These are phyloP conservation scores for Piezodorus guildinii DNA, from an alignment of 1,140 invertebrate species.

Conservation along the genomic window DNA sequence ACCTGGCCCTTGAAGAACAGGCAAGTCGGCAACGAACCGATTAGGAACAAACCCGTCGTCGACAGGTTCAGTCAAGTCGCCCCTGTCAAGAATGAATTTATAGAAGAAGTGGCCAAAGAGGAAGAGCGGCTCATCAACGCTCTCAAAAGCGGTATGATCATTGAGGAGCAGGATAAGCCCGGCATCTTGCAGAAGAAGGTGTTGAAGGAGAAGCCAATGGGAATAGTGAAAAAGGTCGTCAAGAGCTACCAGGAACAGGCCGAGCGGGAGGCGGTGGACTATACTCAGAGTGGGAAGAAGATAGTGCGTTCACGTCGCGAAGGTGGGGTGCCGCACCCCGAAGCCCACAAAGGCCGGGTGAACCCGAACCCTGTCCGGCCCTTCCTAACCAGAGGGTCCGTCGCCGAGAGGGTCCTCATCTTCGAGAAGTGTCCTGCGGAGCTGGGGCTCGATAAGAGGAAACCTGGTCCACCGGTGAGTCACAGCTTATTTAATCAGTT, in stretches of 20 bases:
- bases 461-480: constrained; percentile 39
- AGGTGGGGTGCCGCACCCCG: constrained; percentile 23
- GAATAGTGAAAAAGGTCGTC: constrained; percentile 27
- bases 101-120: constrained; percentile 58
- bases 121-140: constrained; percentile 68
- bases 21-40: constrained; percentile 18
- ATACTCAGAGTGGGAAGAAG: constrained; percentile 25
- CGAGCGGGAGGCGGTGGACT: constrained; percentile 3
- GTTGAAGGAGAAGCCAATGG: constrained; percentile 34
- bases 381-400: constrained; percentile 77
- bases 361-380: constrained; percentile 56
- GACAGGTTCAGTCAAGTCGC: background rate
- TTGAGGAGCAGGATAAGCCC: constrained; percentile 41
- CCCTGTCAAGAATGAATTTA: constrained; percentile 30
- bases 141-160: constrained; percentile 57
- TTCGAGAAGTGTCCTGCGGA: constrained; percentile 84
- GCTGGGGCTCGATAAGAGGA: constrained; percentile 53
- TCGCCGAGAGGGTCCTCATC: constrained; percentile 79
- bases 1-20: constrained; percentile 53
- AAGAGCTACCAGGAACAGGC: constrained; percentile 29
- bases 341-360: constrained; percentile 6
- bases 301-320: constrained; percentile 25
- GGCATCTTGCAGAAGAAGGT: constrained; percentile 22
- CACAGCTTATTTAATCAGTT: too few relatives aligned
- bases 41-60: constrained; percentile 7